phyloP scores from a whole-genome alignment of 1,140 invertebrate species.

The Drosophila fuyamai region DNA sequence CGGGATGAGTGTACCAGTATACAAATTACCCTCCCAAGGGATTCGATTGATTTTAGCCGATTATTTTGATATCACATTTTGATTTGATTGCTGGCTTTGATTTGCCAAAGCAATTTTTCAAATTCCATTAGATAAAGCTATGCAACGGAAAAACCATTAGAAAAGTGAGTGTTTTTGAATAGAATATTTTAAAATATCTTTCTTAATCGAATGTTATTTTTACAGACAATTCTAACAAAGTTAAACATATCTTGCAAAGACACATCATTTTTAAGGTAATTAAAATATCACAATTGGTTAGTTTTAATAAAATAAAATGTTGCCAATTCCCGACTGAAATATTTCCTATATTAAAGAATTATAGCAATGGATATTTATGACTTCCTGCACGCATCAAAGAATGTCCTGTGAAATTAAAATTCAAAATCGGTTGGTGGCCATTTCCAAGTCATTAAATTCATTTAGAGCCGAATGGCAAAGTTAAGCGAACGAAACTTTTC shows the following conservation, averaged over 20 bases:
- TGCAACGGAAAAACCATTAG: no score
- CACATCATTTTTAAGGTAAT: not conserved
- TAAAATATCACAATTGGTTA: not conserved
- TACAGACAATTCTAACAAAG: not conserved
- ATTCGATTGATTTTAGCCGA: slow-evolving; percentile 25
- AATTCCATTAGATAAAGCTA: not conserved
- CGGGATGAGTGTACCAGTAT: slow-evolving; percentile 16
- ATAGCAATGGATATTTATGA: not conserved
- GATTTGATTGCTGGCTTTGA: slow-evolving; percentile 14
- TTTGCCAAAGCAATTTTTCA: not conserved
- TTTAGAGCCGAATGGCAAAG: slow-evolving; percentile 48
- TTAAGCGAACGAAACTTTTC: slow-evolving; percentile 56
- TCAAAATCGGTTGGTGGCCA: slow-evolving; percentile 33
- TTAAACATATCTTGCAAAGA: no score
- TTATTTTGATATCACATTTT: slow-evolving; percentile 24
- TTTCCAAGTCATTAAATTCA: slow-evolving; percentile 80
- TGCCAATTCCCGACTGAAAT: not conserved
- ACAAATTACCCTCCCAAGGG: slow-evolving; percentile 37
- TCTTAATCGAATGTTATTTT: not conserved
- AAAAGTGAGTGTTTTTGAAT: not conserved
- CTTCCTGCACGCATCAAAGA: not conserved
- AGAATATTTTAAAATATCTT: not conserved
- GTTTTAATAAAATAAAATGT: not conserved
- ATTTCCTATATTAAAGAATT: not conserved
- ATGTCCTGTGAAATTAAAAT: slow-evolving; percentile 8